These are phyloP conservation scores for Protosalanx chinensis DNA, from an alignment of 2,797 vertebrate genomes.

Conservation along the genomic window DNA sequence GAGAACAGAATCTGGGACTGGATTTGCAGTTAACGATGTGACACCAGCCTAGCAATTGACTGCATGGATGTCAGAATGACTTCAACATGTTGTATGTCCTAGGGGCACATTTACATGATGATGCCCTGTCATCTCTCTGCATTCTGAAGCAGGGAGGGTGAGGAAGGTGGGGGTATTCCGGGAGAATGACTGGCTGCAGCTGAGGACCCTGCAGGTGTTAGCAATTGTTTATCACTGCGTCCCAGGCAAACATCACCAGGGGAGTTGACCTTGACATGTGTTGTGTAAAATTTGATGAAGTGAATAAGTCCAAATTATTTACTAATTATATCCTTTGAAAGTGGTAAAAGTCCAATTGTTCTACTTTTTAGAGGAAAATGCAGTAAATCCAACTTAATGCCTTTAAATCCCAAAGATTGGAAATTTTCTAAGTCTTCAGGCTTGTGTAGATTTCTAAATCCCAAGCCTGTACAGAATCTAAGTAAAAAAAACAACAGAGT, in stretches of 20 bases:
- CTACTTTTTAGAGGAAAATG: no score
- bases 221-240: constrained; percentile 20
- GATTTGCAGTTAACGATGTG: background rate
- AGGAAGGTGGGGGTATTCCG: background rate
- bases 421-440: no score
- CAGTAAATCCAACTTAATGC: no score
- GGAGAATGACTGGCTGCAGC: constrained; percentile 31
- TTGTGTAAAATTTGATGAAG: no score
- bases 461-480: no score
- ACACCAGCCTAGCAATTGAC: background rate
- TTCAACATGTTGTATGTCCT: background rate
- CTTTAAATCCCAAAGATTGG: no score
- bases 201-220: constrained; percentile 35
- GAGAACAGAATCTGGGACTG: constrained; percentile 14
- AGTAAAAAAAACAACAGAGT: no score
- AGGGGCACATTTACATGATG: background rate
- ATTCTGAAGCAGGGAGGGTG: constrained; percentile 5
- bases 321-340: no score
- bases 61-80: background rate
- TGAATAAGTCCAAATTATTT: no score
- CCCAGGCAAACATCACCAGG: background rate
- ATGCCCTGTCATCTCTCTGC: background rate
- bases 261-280: constrained; percentile 32
- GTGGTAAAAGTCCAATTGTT: no score
- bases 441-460: no score